These are phyloP conservation scores for Euglossa dilemma DNA, from an alignment of 1,140 invertebrate genomes.

Conservation along the genomic window DNA sequence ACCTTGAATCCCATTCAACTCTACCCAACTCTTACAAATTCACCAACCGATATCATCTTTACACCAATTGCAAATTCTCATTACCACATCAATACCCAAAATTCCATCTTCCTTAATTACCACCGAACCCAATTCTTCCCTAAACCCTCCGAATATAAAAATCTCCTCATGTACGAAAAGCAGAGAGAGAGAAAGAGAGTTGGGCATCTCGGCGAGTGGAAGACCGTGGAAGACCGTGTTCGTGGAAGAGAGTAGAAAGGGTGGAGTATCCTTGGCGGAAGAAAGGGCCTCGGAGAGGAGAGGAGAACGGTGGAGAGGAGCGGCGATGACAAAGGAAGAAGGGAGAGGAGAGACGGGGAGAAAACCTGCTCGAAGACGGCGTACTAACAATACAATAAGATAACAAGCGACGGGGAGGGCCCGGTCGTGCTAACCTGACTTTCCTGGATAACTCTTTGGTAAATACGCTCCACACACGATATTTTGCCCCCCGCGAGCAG, in stretches of 20 bases:
- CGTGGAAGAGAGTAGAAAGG: too few relatives aligned
- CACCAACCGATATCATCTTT: too few relatives aligned
- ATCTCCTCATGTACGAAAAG: too few relatives aligned
- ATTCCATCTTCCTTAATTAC: too few relatives aligned
- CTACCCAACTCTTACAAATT: too few relatives aligned
- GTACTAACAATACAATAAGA: slow-evolving; percentile 78
- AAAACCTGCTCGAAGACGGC: slow-evolving; percentile 71
- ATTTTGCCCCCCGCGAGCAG: slow-evolving; percentile 37
- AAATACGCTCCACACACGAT: slow-evolving; percentile 60
- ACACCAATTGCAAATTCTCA: too few relatives aligned
- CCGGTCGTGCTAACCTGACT: slow-evolving; percentile 62
- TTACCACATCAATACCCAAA: too few relatives aligned
- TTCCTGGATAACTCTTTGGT: slow-evolving; percentile 64
- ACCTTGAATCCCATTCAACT: too few relatives aligned
- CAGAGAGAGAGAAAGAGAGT: not conserved
- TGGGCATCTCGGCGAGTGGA: slow-evolving; percentile 29
- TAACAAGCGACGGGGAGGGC: slow-evolving; percentile 71
- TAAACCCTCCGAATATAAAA: too few relatives aligned
- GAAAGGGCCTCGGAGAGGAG: not conserved
- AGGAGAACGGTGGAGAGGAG: slow-evolving; percentile 21
- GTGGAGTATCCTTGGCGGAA: slow-evolving; percentile 16
- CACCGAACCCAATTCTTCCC: too few relatives aligned
- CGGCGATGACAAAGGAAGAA: slow-evolving; percentile 63
- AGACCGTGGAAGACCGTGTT: slow-evolving; percentile 41
- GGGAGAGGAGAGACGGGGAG: slow-evolving; percentile 25